Evolutionary conservation across 2,888 invertebrate genomes (phyloP).

Genomic region (Sisyra terminalis): DNA sequence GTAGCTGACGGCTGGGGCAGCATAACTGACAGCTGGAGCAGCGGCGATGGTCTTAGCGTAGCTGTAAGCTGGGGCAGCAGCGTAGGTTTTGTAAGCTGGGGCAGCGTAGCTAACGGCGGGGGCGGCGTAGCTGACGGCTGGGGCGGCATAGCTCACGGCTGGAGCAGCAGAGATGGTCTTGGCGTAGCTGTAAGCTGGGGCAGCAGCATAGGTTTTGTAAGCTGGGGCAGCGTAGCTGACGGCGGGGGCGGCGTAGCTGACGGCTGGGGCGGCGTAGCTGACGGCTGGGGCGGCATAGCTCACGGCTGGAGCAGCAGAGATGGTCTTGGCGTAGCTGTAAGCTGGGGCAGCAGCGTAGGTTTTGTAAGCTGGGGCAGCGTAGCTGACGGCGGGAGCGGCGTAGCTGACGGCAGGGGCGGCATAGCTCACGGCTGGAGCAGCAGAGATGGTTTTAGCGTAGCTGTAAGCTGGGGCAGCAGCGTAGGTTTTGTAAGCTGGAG

Average conservation of each 20-base stretch:
- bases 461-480: conserved; percentile 10
- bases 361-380: conserved; percentile 2
- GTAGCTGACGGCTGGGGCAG: conserved; percentile 11
- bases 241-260: conserved; percentile 5
- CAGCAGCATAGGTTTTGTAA: conserved; percentile 12
- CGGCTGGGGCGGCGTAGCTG: conserved; percentile 7
- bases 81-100: conserved; percentile 10
- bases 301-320: not conserved
- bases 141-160: conserved; percentile 6
- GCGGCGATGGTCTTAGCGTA: conserved; percentile 9
- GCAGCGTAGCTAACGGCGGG: conserved; percentile 12
- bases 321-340: not conserved
- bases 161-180: conserved; percentile 8
- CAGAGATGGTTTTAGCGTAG: conserved; percentile 12
- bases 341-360: too few species aligned
- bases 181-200: not conserved
- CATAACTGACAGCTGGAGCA: not conserved
- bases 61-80: conserved; percentile 10
- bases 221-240: conserved; percentile 7
- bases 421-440: conserved; percentile 10
- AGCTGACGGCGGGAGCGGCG: conserved; percentile 4
- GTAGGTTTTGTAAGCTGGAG: not conserved
- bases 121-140: conserved; percentile 12
- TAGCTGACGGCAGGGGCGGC: conserved; percentile 10
- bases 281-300: conserved; percentile 5